Base-by-base conservation (phyloP, 2,888 invertebrate species). In the Caenorhabditis sulstoni region DNA sequence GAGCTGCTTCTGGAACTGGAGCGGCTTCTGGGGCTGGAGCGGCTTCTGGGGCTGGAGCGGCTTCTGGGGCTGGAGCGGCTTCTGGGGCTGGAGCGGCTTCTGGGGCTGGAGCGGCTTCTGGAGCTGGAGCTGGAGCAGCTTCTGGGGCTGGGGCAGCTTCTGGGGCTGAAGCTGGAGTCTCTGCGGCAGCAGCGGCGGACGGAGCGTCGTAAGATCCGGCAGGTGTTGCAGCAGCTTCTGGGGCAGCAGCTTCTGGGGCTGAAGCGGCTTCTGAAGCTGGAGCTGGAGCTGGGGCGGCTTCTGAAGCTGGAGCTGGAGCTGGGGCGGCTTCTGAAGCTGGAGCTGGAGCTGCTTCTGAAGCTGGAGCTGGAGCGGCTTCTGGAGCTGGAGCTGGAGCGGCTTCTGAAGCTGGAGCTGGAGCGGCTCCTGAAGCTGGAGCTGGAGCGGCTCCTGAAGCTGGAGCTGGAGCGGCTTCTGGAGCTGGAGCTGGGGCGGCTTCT, bases 401-500 rank as follows among this genome's bases (percentile, higher is more conserved):
- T n/a, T n/a, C n/a, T n/a, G n/a, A n/a, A n/a, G n/a, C 58, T 23
- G 71, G 45, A 14, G 50, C 65, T 3, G 57, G 39, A 22, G 68
- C 41, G 14, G 47, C 66, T 9, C 57, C 35, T 4, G 75, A 47
- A n/a, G 73, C 71, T 1, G 58, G 39, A 0, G 45, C 66, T 53
- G 61, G 37, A 18, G 66, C 65, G n/a, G n/a, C n/a, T n/a, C n/a
- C n/a, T 57, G 73, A 52, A 45, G 74, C 55, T 39, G 52, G 61
- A 18, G 68, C 66, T 55, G 74, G 66, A 41, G 61, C 74, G n/a
- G n/a, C n/a, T n/a, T n/a, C n/a, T 41, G 70, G 49, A 45, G 65
- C 70, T 22, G 68, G 49, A 2, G 76, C 74, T n/a, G 66, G 47
- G n/a, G 39, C 58, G 35, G 59, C 22, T 37, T 44, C 59, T 20